These are phyloP conservation scores for Andrena bicolor DNA, from an alignment of 2,888 invertebrate species.

Conservation along the genomic window DNA sequence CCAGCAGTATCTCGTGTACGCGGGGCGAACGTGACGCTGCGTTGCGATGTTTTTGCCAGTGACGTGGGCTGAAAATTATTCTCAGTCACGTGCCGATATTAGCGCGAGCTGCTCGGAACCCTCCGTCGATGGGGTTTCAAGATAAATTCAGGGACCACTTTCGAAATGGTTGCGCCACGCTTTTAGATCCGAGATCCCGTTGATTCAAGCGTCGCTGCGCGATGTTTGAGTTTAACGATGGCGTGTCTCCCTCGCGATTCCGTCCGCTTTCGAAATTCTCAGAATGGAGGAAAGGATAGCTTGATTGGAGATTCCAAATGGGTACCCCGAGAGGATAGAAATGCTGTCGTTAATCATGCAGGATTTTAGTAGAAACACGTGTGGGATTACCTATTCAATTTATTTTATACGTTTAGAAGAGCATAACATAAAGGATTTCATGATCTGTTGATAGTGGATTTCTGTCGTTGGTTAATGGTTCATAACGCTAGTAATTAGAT, in stretches of 20 bases:
- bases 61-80: slow-evolving; percentile 50
- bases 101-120: slow-evolving; percentile 10
- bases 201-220: background rate
- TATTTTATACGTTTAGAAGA: too few species aligned
- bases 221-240: background rate
- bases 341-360: background rate
- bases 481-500: background rate
- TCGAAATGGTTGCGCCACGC: background rate
- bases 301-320: background rate
- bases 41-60: slow-evolving; percentile 43
- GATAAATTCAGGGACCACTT: slow-evolving; percentile 12
- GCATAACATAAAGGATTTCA: too few species aligned
- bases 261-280: background rate
- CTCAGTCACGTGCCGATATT: slow-evolving; percentile 52
- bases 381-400: too few species aligned
- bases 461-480: too few species aligned
- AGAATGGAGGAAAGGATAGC: background rate
- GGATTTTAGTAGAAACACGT: background rate
- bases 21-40: slow-evolving; percentile 57
- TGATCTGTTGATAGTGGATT: too few species aligned
- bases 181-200: background rate
- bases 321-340: background rate
- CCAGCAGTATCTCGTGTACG: slow-evolving; percentile 45
- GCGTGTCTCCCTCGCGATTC: background rate
- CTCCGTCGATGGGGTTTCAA: slow-evolving; percentile 1